Evolutionary conservation across 2,113 vertebrate genomes (phyloP).

Genomic region (Casuarius casuarius): DNA sequence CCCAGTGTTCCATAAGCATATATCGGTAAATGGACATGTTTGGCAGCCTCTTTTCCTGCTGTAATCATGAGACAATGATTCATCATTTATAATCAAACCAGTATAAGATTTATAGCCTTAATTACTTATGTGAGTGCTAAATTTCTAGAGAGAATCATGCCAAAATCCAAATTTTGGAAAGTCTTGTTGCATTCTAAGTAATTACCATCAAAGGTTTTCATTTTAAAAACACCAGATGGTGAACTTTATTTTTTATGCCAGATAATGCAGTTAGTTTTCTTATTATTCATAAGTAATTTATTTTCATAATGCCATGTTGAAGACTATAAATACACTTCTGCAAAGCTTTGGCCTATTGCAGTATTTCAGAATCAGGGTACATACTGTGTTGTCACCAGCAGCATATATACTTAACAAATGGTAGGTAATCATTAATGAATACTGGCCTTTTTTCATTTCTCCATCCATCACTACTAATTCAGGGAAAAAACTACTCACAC

Average conservation of each 20-base stretch:
- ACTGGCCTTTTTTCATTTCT: background rate
- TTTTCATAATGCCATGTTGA: conserved; percentile 31
- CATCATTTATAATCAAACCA: conserved; percentile 18
- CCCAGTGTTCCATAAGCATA: background rate
- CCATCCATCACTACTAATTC: conserved; percentile 26
- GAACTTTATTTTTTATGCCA: conserved; percentile 52
- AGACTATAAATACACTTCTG: conserved; percentile 10
- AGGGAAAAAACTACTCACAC: background rate
- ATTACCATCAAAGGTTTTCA: conserved; percentile 60
- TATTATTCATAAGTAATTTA: conserved; percentile 37
- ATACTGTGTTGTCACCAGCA: background rate
- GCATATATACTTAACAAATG: background rate
- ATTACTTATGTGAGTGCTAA: conserved; percentile 46
- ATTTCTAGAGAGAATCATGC: conserved; percentile 35
- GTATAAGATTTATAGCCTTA: conserved; percentile 62
- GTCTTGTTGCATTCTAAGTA: conserved; percentile 37
- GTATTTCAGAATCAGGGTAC: background rate
- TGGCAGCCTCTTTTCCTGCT: conserved; percentile 32
- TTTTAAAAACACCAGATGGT: conserved; percentile 67
- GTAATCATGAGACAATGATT: conserved; percentile 53
- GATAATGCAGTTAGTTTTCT: conserved; percentile 47
- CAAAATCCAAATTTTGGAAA: conserved; percentile 52
- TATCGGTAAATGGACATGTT: conserved; percentile 47
- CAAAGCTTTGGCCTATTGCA: conserved; percentile 8
- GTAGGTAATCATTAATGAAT: conserved; percentile 4